A percentile compares a stretch with the other conserved stretches of the same genome.
These are phyloP conservation scores for Unio pictorum DNA, from an alignment of 2,888 invertebrate species.

Conservation along the genomic window DNA sequence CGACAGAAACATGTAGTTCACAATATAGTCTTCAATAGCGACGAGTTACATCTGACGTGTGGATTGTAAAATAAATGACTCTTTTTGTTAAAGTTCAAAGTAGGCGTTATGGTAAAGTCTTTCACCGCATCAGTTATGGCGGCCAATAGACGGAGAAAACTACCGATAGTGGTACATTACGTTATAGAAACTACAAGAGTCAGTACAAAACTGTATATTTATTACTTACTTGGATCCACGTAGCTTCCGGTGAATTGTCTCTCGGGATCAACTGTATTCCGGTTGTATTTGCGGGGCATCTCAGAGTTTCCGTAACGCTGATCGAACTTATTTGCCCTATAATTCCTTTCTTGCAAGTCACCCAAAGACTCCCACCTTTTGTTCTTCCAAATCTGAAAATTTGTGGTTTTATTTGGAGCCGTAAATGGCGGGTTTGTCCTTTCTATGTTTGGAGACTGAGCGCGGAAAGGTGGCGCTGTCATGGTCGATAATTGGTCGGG, in stretches of 20 bases:
- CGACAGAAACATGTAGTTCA: no score
- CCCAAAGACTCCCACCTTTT: conserved; percentile 20
- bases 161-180: no score
- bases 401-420: conserved; percentile 28
- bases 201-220: background rate
- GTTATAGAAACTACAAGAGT: no score
- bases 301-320: background rate
- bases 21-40: no score
- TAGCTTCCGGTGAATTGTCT: conserved; percentile 53
- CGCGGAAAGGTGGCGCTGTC: conserved; percentile 41
- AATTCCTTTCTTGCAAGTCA: conserved; percentile 21
- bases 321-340: conserved; percentile 11
- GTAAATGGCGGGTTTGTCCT: conserved; percentile 33
- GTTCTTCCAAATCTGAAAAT: background rate
- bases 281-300: conserved; percentile 1
- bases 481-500: conserved; percentile 29
- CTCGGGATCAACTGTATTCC: conserved; percentile 23
- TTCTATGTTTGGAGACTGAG: conserved; percentile 18
- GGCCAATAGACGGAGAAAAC: no score
- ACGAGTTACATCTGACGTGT: no score
- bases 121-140: no score
- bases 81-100: no score
- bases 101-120: no score
- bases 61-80: no score
- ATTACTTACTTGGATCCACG: conserved; percentile 53